Conservation (phyloP, 1,140 invertebrate species). For the Drosophila busckii region DNA sequence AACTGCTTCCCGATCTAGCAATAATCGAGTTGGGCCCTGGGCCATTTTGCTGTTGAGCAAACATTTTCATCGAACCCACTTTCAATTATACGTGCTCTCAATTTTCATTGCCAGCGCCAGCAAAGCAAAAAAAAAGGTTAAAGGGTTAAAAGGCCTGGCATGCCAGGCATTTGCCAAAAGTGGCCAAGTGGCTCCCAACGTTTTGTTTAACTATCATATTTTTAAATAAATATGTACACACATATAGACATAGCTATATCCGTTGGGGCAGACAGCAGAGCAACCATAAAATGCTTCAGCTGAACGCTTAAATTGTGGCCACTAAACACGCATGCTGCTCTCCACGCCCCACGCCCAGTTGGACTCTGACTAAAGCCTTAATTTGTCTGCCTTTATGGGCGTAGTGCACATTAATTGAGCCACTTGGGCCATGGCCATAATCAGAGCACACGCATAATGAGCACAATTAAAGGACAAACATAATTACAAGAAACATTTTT, state of each 20-base stretch:
- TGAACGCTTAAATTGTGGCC: conserved; percentile 21
- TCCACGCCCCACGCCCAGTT: not conserved
- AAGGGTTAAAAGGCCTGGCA: conserved; percentile 1
- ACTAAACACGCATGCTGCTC: conserved; percentile 22
- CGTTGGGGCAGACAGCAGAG: not conserved
- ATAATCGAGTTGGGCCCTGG: conserved; percentile 53
- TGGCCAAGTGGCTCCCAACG: conserved; percentile 5
- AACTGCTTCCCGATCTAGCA: conserved; percentile 14
- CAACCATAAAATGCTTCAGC: conserved; percentile 13
- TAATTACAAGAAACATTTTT: conserved; percentile 58
- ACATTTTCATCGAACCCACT: conserved; percentile 57
- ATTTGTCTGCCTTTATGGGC: conserved; percentile 16
- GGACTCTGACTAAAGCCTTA: conserved; percentile 15
- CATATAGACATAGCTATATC: too few relatives aligned
- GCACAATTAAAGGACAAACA: conserved; percentile 74
- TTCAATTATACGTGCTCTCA: conserved; percentile 58
- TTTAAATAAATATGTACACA: conserved; percentile 32
- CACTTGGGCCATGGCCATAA: conserved; percentile 65
- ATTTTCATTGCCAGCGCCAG: conserved; percentile 29
- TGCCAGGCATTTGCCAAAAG: conserved; percentile 6
- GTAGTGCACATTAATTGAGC: conserved; percentile 62
- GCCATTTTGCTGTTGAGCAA: conserved; percentile 53
- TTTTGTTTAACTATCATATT: conserved; percentile 12
- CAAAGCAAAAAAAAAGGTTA: not conserved
- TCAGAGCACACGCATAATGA: conserved; percentile 70